Evolutionary conservation across 2,888 invertebrate genomes (phyloP).

Genomic region (Lepidochrysops patricia): DNA sequence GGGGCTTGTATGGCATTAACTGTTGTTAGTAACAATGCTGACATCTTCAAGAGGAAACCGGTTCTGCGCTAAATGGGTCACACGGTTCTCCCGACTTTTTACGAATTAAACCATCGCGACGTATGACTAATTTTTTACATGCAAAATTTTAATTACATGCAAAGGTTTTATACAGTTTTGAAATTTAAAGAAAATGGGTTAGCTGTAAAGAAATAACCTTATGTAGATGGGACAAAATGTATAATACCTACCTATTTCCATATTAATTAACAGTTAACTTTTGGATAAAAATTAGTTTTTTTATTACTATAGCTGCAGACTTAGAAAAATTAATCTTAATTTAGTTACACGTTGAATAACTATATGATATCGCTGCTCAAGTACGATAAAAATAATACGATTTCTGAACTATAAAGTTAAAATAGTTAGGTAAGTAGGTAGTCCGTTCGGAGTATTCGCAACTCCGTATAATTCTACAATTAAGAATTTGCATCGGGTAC

Average conservation of each 20-base stretch:
- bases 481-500: constrained; percentile 16
- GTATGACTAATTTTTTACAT: background rate
- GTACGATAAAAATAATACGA: background rate
- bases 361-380: too few relatives aligned
- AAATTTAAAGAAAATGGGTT: background rate
- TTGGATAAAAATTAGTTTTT: too few relatives aligned
- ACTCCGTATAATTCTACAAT: constrained; percentile 17
- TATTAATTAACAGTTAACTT: too few relatives aligned
- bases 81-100: constrained; percentile 69
- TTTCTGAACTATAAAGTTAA: background rate
- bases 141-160: constrained; percentile 27
- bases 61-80: constrained; percentile 71
- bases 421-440: background rate
- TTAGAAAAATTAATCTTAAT: too few relatives aligned
- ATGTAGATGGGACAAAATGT: too few relatives aligned
- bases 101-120: constrained; percentile 19
- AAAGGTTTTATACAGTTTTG: constrained; percentile 22
- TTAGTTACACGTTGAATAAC: background rate
- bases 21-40: constrained; percentile 64
- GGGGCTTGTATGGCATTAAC: constrained; percentile 66
- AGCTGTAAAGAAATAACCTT: too few relatives aligned
- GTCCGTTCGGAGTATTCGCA: constrained; percentile 4
- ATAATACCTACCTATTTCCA: too few relatives aligned
- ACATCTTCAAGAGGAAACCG: constrained; percentile 69
- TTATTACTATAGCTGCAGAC: too few relatives aligned